Evolutionary conservation across 2,888 invertebrate genomes (phyloP).

Genomic region (Lasiommata megera): DNA sequence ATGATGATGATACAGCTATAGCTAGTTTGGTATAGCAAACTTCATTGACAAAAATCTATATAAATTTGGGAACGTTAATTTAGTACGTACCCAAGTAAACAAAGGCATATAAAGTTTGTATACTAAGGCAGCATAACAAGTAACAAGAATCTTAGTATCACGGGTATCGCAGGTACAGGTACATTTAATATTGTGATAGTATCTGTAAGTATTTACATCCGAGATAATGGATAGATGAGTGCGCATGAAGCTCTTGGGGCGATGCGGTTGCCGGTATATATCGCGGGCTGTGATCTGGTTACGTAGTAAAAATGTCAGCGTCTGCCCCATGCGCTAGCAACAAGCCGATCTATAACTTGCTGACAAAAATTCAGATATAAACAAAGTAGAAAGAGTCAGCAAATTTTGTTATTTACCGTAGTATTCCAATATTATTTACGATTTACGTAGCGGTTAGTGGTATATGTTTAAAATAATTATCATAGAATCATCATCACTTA

Average conservation of each 20-base stretch:
- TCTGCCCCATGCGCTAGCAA: background rate
- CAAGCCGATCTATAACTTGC: background rate
- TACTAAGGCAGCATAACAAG: background rate
- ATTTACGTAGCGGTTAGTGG: no score
- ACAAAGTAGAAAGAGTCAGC: no score
- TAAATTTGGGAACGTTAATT: no score
- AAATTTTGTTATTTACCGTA: no score
- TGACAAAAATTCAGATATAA: background rate
- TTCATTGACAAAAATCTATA: no score
- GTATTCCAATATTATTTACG: no score
- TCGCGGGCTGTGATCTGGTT: slow-evolving; percentile 5
- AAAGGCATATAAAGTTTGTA: no score
- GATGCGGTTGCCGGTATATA: slow-evolving; percentile 1
- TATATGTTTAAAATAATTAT: no score
- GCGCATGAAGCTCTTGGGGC: slow-evolving; percentile 7
- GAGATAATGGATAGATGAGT: slow-evolving; percentile 4
- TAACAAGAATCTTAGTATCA: background rate
- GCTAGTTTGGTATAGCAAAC: no score
- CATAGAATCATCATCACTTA: no score
- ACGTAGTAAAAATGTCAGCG: slow-evolving; percentile 5
- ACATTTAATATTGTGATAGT: slow-evolving; percentile 1
- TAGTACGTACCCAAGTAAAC: no score
- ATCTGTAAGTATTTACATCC: slow-evolving; percentile 8
- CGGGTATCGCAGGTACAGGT: background rate
- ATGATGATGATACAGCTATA: no score